Evolutionary conservation across 1,140 invertebrate genomes (phyloP), one percentile per base, ranked within the genome.

Genomic region (Holcopasites calliopsidis): DNA sequence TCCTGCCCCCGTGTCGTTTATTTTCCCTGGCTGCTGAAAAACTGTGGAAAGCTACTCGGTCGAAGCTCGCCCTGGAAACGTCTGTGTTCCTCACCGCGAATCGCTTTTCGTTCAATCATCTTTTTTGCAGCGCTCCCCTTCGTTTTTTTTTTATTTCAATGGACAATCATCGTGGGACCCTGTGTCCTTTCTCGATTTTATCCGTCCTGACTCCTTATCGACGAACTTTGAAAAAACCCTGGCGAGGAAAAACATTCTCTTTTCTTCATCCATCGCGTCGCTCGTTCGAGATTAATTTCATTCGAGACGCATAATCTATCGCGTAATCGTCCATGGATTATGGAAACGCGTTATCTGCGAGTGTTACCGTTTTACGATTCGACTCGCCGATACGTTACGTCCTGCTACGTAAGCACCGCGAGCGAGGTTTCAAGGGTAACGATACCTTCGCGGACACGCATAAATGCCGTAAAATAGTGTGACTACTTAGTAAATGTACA

Each of bases 1-100:
- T 65, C 28, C 26, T 38, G 35, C 21, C 62, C 31, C 61, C 66
- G 65, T 55, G 38, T 55, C 49, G 71, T 66, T 66, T 74, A 74
- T 66, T 74, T 66, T 55, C 50, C 7, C 28, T 11, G 28, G 18
- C 61, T 28, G 49, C 3, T 23, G 23, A 23, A 44, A 66, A 74
- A 35, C 44, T 74, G 61, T 13, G 61, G 40, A 21, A 75, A 69
- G 69, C 57, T 31, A 58, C 61, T n/a, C 62, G 44, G 5, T 26
- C 23, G 21, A 1, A 8, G 18, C 47, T 11, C 6, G 18, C 42
- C 38, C n/a, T n/a, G n/a, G n/a, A n/a, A n/a, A n/a, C n/a, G n/a
- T n/a, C n/a, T n/a, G n/a, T n/a, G n/a, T n/a, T n/a, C n/a, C n/a
- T n/a, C n/a, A n/a, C n/a, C n/a, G n/a, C n/a, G n/a, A n/a, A n/a